Conservation (phyloP, 2,888 invertebrate species). For the Ophonus ardosiacus region DNA sequence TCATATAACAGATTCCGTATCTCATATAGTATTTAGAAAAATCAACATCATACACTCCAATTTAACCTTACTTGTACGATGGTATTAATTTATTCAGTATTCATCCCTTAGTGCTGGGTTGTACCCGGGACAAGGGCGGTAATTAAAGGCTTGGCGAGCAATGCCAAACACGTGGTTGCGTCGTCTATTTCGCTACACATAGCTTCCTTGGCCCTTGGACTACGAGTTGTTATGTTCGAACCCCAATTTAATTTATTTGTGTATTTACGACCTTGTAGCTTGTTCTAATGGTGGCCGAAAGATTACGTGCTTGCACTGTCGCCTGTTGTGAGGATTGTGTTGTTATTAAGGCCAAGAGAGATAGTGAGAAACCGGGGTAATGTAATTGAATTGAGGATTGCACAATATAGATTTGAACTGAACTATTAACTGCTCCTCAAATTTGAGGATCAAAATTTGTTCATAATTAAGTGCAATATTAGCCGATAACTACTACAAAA, state of each 20-base stretch:
- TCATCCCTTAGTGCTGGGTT: background rate
- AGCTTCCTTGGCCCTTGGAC: background rate
- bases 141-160: slow-evolving; percentile 39
- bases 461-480: no score
- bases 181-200: background rate
- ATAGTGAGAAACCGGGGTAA: background rate
- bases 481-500: no score
- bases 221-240: slow-evolving; percentile 32
- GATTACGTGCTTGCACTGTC: slow-evolving; percentile 15
- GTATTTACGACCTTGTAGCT: slow-evolving; percentile 31
- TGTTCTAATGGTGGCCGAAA: slow-evolving; percentile 14
- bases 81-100: background rate
- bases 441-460: no score
- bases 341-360: background rate
- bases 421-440: no score
- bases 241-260: slow-evolving; percentile 58
- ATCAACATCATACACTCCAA: no score
- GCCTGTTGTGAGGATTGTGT: background rate
- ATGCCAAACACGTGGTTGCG: slow-evolving; percentile 41
- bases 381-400: background rate
- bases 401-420: no score
- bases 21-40: no score
- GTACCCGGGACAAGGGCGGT: slow-evolving; percentile 36
- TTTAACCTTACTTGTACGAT: background rate
- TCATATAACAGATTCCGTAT: no score